Base-by-base conservation (phyloP, 2,113 vertebrate genomes). In the Chauna torquata region DNA sequence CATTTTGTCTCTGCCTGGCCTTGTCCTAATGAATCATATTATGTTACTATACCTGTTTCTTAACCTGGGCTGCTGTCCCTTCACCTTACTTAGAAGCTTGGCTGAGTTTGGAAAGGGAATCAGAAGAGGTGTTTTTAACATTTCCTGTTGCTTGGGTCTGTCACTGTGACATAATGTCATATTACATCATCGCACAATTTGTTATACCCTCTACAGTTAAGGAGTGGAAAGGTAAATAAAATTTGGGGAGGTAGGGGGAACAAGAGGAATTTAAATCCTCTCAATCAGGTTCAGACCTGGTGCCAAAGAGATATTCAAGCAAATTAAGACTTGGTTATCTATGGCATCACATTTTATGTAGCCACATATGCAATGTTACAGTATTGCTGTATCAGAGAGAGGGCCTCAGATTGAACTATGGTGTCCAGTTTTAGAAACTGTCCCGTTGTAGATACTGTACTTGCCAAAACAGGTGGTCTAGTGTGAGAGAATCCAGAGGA, bases 181-280 rank as follows among this genome's bases (percentile, higher is more conserved):
- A 52, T 68, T 71, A 38, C 5, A 7, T 32, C 8, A 24, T 32
- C 84, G 20, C 6, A 40, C 3, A 57, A 11, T 28, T 65, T 85
- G 16, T 23, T 79, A 45, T 13, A 10, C 5, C 8, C 40, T 86
- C 20, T 87, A 10, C 9, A 17, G 11, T 25, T 72, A 66, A 80
- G 24, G 27, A 74, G 6, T 23, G 4, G 12, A 36, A 54, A 91
- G 36, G 30, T 62, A 45, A 75, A 59, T 75, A 38, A 83, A 83
- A 24, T 20, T 16, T 61, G 42, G 8, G 11, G 22, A 70, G 4
- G 3, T 15, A 22, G 8, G 1, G 0, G 6, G 2, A 2, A 40
- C 19, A 28, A 7, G 22, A 11, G 58, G 45, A 66, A 74, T 52
- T 83, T 42, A 45, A 65, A 75, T 16, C 9, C 23, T 49, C 16